A percentile compares a stretch with the other conserved stretches of the same genome.
Conservation (phyloP, 1,140 invertebrate genomes). For the Asbolus verrucosus region DNA sequence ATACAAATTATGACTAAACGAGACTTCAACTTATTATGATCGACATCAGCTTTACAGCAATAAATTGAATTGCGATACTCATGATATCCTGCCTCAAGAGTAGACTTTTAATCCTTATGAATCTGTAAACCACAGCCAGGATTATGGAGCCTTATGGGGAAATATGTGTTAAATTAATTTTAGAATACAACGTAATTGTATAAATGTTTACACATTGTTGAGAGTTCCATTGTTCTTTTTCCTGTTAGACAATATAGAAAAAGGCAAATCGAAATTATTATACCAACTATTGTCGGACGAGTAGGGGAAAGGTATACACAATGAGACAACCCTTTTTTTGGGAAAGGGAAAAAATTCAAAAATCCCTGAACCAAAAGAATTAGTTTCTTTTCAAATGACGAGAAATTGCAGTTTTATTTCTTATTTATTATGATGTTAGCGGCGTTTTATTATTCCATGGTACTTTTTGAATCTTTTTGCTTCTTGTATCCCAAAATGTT, state of each 20-base stretch:
- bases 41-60: neutral
- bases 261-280: slow-evolving; percentile 48
- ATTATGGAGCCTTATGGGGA: slow-evolving; percentile 66
- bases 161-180: slow-evolving; percentile 45
- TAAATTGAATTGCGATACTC: slow-evolving; percentile 65
- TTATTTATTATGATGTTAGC: no score
- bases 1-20: no score
- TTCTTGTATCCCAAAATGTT: no score
- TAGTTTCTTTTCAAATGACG: no score
- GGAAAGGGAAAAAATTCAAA: no score
- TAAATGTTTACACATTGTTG: slow-evolving; percentile 44
- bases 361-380: no score
- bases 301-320: no score
- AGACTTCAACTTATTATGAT: neutral
- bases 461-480: no score
- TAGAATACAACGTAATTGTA: neutral
- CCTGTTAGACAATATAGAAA: slow-evolving; percentile 50
- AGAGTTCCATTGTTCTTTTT: slow-evolving; percentile 59
- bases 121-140: slow-evolving; percentile 59
- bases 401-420: no score
- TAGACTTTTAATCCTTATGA: slow-evolving; percentile 50
- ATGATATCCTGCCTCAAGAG: slow-evolving; percentile 63
- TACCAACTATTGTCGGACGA: slow-evolving; percentile 45
- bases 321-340: no score
- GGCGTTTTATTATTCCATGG: no score